These are phyloP conservation scores for Micrastur ruficollis DNA, from an alignment of 2,797 vertebrate species.

Conservation along the genomic window DNA sequence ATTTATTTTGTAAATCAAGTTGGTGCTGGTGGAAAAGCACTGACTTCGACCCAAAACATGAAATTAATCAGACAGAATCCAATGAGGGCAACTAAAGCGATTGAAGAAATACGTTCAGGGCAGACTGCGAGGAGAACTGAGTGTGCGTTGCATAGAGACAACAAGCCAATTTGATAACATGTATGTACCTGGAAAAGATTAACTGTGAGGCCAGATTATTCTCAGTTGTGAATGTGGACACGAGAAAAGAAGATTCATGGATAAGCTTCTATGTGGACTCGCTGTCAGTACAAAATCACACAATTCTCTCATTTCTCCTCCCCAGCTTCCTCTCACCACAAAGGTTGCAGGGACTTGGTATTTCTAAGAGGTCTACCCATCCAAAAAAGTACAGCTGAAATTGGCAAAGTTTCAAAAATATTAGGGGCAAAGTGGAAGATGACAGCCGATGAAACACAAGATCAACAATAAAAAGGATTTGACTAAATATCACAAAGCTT, in stretches of 20 bases:
- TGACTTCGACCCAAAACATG: background rate
- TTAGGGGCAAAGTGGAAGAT: background rate
- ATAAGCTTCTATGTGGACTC: background rate
- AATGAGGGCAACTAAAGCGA: background rate
- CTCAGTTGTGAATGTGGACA: background rate
- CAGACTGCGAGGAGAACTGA: background rate
- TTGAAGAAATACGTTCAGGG: background rate
- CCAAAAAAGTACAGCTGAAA: background rate
- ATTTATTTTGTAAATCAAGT: background rate
- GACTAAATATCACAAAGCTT: background rate
- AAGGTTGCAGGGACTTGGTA: background rate
- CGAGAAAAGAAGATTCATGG: background rate
- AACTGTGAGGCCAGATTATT: background rate
- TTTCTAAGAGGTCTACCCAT: background rate
- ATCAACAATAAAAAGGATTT: background rate
- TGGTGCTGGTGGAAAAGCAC: background rate
- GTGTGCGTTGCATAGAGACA: background rate
- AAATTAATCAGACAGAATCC: conserved; percentile 16
- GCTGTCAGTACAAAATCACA: background rate
- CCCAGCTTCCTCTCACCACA: background rate
- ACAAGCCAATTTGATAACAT: background rate
- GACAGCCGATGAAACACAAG: background rate
- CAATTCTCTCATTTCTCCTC: background rate
- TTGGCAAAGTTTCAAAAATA: background rate
- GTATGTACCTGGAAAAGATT: background rate